Base-by-base conservation (phyloP, 2,797 vertebrate genomes). In the Agapornis canus region DNA sequence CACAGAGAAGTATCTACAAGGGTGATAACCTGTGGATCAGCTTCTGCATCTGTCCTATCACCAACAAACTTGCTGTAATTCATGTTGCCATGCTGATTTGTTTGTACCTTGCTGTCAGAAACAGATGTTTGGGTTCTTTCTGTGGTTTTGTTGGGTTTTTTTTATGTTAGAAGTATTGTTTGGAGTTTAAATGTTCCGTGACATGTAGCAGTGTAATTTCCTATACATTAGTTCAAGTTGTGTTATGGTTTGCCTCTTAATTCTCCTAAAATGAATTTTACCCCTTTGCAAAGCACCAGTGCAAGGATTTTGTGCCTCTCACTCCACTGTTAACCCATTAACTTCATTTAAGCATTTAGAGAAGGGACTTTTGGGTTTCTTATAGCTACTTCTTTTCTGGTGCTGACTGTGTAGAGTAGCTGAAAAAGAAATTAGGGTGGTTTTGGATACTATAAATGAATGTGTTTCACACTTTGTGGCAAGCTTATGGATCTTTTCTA, bases 141-240 rank as follows among this genome's bases (percentile, higher is more conserved):
- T 27, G 8, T 20, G 12, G 1, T 0, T 0, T 49, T 59, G 49
- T 2, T 43, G 17, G 35, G 35, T 39, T 39, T 39, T 1, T 48
- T 63, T 42, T 52, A 4, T 20, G 6, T 31, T 26, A 26, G 5
- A 45, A 29, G 10, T 31, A 40, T 64, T 75, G 32, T 56, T 78
- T 86, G 86, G 37, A 27, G 49, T 66, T 90, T 54, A 79, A 94
- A 70, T 61, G 11, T 27, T 70, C 65, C n/a, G 6, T 75, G 66
- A 39, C 43, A 37, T 61, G 73, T 32, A 52, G 31, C 68, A 93
- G 29, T 2, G 2, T 51, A 8, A 66, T 49, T 79, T 78, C 64
- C 21, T 39, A 11, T 21, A 8, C 11, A 1, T n/a, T 19, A 45
- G 29, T 43, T 70, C 65, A 49, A 51, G 2, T 27, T 5, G 4